These are phyloP conservation scores for Poeciliopsis occidentalis DNA, from an alignment of 2,113 vertebrate species.

Conservation along the genomic window DNA sequence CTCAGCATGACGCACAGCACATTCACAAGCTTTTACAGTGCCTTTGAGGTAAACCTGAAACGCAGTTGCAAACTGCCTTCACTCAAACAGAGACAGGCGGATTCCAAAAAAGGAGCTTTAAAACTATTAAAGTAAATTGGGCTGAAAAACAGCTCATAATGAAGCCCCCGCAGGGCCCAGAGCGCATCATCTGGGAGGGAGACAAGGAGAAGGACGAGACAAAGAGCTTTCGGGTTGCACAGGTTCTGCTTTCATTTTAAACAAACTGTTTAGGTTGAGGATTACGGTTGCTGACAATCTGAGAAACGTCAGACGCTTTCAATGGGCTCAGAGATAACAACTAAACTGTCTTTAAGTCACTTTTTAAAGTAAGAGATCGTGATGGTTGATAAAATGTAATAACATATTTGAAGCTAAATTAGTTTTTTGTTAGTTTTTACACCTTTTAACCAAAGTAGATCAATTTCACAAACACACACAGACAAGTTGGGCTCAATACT, in stretches of 20 bases:
- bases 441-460: neutral
- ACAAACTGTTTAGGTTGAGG: conserved; percentile 68
- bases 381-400: no score
- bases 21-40: conserved; percentile 22
- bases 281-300: conserved; percentile 36
- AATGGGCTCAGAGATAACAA: conserved; percentile 27
- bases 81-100: conserved; percentile 10
- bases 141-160: conserved; percentile 20
- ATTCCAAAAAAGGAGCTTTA: conserved; percentile 59
- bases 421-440: neutral
- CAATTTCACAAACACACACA: neutral
- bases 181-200: neutral
- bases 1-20: conserved; percentile 22
- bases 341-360: no score
- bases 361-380: no score
- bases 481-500: neutral
- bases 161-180: conserved; percentile 16
- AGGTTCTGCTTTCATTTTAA: conserved; percentile 47
- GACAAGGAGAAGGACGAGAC: conserved; percentile 1
- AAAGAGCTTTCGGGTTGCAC: conserved; percentile 17
- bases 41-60: conserved; percentile 33
- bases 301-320: conserved; percentile 45
- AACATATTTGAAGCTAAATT: neutral
- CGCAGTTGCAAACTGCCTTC: conserved; percentile 11
- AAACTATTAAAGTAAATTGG: conserved; percentile 43